Conservation (phyloP, 2,113 vertebrate species). For the Microcebus jonahi region DNA sequence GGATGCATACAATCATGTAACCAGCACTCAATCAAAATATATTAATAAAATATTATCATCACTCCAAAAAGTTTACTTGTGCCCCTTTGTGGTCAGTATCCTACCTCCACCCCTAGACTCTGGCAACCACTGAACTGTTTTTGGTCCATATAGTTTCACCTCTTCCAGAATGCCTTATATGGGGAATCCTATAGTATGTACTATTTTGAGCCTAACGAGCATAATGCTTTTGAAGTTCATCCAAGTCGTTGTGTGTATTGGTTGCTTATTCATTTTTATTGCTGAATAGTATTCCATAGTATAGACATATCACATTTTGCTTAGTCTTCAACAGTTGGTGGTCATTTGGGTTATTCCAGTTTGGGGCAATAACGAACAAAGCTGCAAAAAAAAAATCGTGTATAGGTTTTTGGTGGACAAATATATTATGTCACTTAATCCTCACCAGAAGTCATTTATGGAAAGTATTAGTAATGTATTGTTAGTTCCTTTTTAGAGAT, state of each 20-base stretch:
- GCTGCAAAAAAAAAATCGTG: neutral
- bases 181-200: neutral
- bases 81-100: neutral
- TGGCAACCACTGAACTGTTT: neutral
- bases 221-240: neutral
- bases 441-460: neutral
- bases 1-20: neutral
- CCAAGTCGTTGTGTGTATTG: neutral
- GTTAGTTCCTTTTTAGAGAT: slow-evolving; percentile 24
- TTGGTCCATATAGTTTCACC: neutral
- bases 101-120: neutral
- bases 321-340: neutral
- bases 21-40: neutral
- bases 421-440: neutral
- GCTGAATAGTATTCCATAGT: neutral
- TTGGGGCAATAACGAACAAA: neutral
- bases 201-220: neutral
- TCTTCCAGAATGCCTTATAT: neutral
- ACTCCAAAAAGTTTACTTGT: neutral
- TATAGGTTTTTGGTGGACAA: neutral
- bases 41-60: neutral
- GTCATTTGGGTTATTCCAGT: neutral
- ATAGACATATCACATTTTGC: neutral
- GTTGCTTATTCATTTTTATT: neutral
- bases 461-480: neutral